A percentile compares a stretch with the other conserved stretches of the same genome.
These are phyloP conservation scores for Furcula furcula DNA, from an alignment of 2,888 invertebrate species.

Conservation along the genomic window DNA sequence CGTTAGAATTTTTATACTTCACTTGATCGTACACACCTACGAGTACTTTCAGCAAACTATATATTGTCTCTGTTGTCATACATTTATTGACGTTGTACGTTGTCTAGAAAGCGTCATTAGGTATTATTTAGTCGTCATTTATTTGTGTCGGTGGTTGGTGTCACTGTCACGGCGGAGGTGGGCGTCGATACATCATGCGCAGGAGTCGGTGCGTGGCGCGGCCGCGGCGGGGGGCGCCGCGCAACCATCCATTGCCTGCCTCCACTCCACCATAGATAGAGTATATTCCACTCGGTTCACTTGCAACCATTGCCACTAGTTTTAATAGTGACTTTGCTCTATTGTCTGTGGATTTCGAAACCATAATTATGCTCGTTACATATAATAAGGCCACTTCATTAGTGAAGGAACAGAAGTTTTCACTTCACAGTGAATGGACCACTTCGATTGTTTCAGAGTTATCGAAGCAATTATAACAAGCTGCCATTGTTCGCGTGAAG, in stretches of 20 bases:
- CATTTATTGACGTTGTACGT: no score
- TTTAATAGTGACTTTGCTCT: no score
- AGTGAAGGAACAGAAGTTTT: no score
- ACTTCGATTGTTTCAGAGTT: neutral
- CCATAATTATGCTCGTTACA: no score
- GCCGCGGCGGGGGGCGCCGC: slow-evolving; percentile 8
- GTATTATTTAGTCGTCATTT: slow-evolving; percentile 7
- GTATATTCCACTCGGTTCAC: no score
- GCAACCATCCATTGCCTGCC: slow-evolving; percentile 10
- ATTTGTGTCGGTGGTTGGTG: slow-evolving; percentile 4
- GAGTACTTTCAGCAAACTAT: no score
- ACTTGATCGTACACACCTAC: no score
- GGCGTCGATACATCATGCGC: slow-evolving; percentile 18
- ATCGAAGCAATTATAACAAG: neutral
- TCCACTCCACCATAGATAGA: no score
- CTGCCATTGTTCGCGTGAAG: neutral
- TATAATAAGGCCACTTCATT: neutral
- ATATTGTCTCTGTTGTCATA: no score
- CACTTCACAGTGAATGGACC: slow-evolving; percentile 2
- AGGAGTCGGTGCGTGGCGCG: neutral
- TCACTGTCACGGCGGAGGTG: slow-evolving; percentile 12
- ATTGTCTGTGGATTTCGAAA: no score
- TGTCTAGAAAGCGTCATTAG: neutral
- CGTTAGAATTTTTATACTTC: no score
- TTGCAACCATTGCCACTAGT: no score